phyloP scores from a whole-genome alignment of 2,797 vertebrate species.

The Molossus alvarezi region DNA sequence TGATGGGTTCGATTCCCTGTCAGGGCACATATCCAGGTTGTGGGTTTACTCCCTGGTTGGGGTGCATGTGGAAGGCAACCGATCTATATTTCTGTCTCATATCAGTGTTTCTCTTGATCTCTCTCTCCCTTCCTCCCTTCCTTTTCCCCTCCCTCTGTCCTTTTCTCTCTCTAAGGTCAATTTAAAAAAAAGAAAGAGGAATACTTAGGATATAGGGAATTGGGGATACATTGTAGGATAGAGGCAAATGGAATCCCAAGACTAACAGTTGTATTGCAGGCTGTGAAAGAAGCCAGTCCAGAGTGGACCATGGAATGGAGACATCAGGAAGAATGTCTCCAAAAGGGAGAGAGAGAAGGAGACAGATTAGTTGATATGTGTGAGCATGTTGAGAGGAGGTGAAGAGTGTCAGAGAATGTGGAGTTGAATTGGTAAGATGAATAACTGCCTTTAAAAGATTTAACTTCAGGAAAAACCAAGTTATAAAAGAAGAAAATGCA shows the following conservation, averaged over 20 bases:
- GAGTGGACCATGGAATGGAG: background rate
- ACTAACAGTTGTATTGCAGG: background rate
- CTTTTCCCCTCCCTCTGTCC: background rate
- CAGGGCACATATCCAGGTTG: background rate
- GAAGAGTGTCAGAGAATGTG: background rate
- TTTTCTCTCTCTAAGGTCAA: background rate
- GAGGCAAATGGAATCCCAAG: background rate
- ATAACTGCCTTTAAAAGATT: background rate
- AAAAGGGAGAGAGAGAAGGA: background rate
- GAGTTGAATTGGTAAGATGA: background rate
- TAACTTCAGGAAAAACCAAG: constrained; percentile 30
- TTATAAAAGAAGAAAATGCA: background rate
- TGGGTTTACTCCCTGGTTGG: background rate
- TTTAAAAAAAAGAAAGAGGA: background rate
- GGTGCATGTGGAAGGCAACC: background rate
- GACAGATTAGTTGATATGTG: background rate
- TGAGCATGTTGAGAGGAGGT: background rate
- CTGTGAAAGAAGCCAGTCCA: constrained; percentile 9
- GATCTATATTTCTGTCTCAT: background rate
- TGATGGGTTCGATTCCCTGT: background rate
- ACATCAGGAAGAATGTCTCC: background rate
- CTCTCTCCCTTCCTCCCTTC: background rate
- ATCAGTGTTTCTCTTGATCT: background rate
- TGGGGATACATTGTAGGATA: background rate
- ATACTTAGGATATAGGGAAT: constrained; percentile 4